Conservation (phyloP, 2,797 vertebrate species). For the Argya squamiceps region DNA sequence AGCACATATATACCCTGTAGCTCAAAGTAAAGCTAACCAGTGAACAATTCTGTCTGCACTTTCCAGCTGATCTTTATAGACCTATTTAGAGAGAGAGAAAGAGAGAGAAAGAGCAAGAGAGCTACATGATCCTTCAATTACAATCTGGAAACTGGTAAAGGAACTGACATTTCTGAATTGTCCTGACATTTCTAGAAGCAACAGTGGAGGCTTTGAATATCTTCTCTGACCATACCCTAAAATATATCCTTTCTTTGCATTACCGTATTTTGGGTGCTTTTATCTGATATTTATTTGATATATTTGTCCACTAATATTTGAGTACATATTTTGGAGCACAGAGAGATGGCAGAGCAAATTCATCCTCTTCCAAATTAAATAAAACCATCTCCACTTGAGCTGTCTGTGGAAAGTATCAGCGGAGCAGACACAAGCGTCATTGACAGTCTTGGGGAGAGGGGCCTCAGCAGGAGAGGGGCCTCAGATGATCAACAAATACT, state of each 20-base stretch:
- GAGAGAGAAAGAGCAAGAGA: constrained; percentile 29
- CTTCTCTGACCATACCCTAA: constrained; percentile 11
- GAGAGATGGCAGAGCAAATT: neutral
- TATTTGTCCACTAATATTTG: constrained; percentile 80
- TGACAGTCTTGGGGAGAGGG: neutral
- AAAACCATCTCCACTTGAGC: neutral
- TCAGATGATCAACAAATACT: neutral
- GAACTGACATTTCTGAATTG: constrained; percentile 78
- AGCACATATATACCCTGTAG: constrained; percentile 58
- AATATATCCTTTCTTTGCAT: constrained; percentile 27
- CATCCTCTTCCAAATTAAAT: neutral
- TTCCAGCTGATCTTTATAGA: constrained; percentile 79
- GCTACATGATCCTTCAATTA: constrained; percentile 58
- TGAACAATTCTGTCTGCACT: constrained; percentile 80
- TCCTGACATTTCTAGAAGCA: constrained; percentile 67
- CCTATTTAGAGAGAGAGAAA: constrained; percentile 40
- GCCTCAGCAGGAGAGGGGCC: neutral
- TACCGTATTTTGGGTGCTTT: constrained; percentile 81
- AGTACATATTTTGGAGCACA: constrained; percentile 73
- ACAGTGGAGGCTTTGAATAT: constrained; percentile 19
- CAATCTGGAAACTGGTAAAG: constrained; percentile 56
- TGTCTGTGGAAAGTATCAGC: neutral
- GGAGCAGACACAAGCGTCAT: neutral
- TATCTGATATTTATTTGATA: constrained; percentile 82
- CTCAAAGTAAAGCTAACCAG: constrained; percentile 71